A percentile compares a stretch with the other conserved stretches of the same genome.
These are phyloP conservation scores for Cheilosia pagana DNA, from an alignment of 2,888 invertebrate genomes.

Conservation along the genomic window DNA sequence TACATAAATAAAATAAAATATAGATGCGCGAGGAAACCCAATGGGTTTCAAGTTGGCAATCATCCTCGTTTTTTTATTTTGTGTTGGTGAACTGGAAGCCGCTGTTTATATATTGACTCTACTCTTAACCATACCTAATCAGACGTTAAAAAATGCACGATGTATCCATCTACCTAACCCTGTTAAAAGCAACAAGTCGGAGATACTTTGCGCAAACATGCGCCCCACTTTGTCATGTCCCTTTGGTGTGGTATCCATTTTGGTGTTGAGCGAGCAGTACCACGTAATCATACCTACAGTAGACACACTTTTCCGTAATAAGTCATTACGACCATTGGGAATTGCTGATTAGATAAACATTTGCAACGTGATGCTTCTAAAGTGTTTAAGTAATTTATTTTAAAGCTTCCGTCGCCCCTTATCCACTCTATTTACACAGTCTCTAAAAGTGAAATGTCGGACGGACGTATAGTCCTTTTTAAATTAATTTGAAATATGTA, in stretches of 20 bases:
- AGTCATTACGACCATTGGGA: conserved; percentile 48
- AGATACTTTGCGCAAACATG: conserved; percentile 26
- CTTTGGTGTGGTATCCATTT: conserved; percentile 11
- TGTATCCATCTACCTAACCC: conserved; percentile 9
- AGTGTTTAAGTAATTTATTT: not conserved
- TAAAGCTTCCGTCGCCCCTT: not conserved
- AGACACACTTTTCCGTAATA: conserved; percentile 31
- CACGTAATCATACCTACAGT: not conserved
- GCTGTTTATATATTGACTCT: conserved; percentile 10
- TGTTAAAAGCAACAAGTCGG: conserved; percentile 46
- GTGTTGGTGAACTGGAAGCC: conserved; percentile 2
- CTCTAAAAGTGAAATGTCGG: no score
- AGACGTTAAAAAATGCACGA: conserved; percentile 15
- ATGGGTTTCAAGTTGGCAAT: not conserved
- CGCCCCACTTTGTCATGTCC: conserved; percentile 15
- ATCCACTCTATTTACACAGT: no score
- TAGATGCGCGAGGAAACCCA: not conserved
- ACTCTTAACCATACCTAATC: conserved; percentile 14
- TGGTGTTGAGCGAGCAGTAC: conserved; percentile 31
- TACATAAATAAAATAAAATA: not conserved
- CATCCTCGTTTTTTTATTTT: not conserved
- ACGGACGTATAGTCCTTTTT: no score
- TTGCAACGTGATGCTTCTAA: not conserved
- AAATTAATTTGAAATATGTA: not conserved
- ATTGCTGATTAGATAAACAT: conserved; percentile 28